These are phyloP conservation scores for Steatornis caripensis DNA, from an alignment of 2,113 vertebrate genomes.

Conservation along the genomic window DNA sequence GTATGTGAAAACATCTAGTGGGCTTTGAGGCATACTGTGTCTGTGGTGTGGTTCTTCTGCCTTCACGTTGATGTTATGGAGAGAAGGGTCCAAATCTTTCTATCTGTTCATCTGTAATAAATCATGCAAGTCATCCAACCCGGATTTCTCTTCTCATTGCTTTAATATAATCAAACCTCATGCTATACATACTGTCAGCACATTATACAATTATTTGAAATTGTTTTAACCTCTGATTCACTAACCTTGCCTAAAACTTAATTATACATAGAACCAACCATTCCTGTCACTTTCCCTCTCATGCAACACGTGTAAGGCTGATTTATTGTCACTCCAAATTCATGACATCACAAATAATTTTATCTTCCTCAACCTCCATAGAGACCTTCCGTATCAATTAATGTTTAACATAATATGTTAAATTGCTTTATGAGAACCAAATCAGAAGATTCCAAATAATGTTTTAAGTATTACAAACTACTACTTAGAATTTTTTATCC, in stretches of 20 bases:
- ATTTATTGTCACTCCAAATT: not conserved
- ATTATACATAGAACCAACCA: not conserved
- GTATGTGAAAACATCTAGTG: not conserved
- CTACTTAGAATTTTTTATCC: not conserved
- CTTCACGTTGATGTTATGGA: not conserved
- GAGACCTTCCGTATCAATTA: not conserved
- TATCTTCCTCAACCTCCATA: not conserved
- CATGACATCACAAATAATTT: not conserved
- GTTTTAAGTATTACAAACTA: not conserved
- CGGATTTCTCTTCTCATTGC: not conserved
- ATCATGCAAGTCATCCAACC: not conserved
- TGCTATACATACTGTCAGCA: not conserved
- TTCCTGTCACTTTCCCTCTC: not conserved
- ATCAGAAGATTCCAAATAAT: not conserved
- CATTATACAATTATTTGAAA: not conserved
- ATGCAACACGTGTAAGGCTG: not conserved
- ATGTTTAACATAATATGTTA: slow-evolving; percentile 2
- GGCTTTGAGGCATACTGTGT: not conserved
- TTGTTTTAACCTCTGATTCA: slow-evolving; percentile 8
- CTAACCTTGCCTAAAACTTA: not conserved
- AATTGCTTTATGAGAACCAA: not conserved
- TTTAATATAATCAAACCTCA: not conserved
- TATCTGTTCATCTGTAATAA: not conserved
- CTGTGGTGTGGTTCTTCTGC: not conserved
- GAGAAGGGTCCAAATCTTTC: not conserved